These are phyloP conservation scores for Trachurus trachurus DNA, from an alignment of 2,797 vertebrate species.

Conservation along the genomic window DNA sequence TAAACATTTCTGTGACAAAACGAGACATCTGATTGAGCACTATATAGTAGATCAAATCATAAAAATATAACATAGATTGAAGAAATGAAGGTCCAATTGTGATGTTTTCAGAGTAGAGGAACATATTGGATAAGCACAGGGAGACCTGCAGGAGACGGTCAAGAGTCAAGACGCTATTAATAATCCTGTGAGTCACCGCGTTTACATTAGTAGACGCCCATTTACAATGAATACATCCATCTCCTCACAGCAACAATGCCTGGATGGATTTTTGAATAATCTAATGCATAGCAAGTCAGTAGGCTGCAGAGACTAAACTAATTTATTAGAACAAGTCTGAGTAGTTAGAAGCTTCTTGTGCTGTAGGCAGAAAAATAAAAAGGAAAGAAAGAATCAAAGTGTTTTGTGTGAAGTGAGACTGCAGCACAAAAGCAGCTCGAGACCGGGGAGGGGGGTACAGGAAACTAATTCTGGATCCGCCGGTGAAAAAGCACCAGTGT, in stretches of 20 bases:
- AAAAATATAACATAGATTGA: too few species aligned
- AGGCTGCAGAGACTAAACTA: neutral
- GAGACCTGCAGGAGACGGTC: constrained; percentile 10
- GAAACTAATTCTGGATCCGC: neutral
- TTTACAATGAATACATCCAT: constrained; percentile 44
- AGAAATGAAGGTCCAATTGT: too few species aligned
- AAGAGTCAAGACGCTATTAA: constrained; percentile 54
- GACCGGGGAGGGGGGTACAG: neutral
- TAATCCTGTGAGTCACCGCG: constrained; percentile 54
- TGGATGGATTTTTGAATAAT: constrained; percentile 48
- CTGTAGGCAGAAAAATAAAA: neutral
- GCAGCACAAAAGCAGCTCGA: neutral
- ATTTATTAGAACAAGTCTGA: constrained; percentile 29
- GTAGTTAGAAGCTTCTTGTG: neutral
- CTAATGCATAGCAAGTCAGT: constrained; percentile 24
- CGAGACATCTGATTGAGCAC: neutral
- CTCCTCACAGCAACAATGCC: constrained; percentile 32
- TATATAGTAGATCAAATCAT: too few species aligned
- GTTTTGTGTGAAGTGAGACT: constrained; percentile 4
- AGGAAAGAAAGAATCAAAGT: constrained; percentile 27
- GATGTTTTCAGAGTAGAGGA: neutral
- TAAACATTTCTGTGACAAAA: neutral
- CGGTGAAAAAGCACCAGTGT: neutral
- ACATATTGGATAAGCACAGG: neutral
- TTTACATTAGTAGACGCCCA: constrained; percentile 43